Evolutionary conservation across 2,888 invertebrate species (phyloP), one percentile per base, ranked within the genome.

Genomic region (Cyrtodaria siliqua): DNA sequence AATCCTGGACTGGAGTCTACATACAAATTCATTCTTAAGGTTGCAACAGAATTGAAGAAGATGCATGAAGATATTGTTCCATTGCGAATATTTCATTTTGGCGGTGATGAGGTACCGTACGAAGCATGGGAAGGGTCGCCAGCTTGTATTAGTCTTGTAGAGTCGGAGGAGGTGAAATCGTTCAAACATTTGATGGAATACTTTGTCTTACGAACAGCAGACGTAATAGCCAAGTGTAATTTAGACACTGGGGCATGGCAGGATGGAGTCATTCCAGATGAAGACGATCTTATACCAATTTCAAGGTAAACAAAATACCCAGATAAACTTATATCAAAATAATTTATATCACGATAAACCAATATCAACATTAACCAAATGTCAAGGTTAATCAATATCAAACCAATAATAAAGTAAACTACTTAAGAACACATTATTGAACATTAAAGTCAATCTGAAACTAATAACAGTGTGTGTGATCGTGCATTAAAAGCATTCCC

Each of bases 1-100:
- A 90, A 92, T 74, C 91, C 91, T 1, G 92, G 91, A 27, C 64
- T 91, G 24, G 87, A 88, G 44, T 89, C 90, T 2, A 89, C 90
- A 0, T 91, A 87, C 71, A 77, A 61, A 23, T 92, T 92, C 66
- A 80, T 91, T 12, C 83, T 88, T 47, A 88, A 90, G 67, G 84
- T 92, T 18, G 83, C 91, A 9, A 59, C 50, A 6, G 89, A 88
- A 53, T 49, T 90, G 12, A 83, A 86, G 42, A 79, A 81, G 16
- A 82, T 90, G 82, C 89, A 90, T 62, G 67, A 84, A 23, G 85
- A 85, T 50, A 84, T 89, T 18, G 60, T 60, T 40, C 89, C 90
- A 0, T 57, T 91, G 49, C 77, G 66, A 33, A 78, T 69, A n/a
- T 89, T 91, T 66, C 91, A 92, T 69, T 83, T 91, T 61, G 92